Evolutionary conservation across 2,113 vertebrate species (phyloP).

Genomic region (Oryzias javanicus): DNA sequence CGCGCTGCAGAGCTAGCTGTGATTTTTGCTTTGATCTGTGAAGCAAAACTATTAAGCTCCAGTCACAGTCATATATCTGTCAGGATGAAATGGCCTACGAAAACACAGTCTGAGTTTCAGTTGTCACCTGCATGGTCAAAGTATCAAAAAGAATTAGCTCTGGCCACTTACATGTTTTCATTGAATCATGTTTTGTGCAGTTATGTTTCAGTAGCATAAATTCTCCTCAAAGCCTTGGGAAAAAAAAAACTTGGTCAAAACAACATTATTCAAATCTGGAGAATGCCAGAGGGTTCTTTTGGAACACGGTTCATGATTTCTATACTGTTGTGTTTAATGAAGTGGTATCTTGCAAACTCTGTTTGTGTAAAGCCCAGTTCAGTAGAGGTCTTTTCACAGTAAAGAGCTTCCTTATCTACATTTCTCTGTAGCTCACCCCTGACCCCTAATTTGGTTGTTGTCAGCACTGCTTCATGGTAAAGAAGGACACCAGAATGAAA

Average conservation of each 20-base stretch:
- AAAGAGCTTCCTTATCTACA: conserved; percentile 57
- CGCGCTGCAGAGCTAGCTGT: background rate
- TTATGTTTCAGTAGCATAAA: conserved; percentile 20
- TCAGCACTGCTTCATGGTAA: conserved; percentile 36
- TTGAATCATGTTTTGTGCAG: conserved; percentile 16
- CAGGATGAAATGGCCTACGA: conserved; percentile 8
- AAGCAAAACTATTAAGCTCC: conserved; percentile 2
- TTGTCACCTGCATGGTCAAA: conserved; percentile 4
- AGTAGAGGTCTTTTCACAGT: too few relatives aligned
- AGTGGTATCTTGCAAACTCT: conserved; percentile 53
- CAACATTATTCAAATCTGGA: conserved; percentile 18
- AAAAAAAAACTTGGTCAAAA: conserved; percentile 33
- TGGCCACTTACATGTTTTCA: conserved; percentile 23
- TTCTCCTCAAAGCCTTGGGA: conserved; percentile 18
- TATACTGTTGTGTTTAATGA: conserved; percentile 1
- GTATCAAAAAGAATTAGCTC: conserved; percentile 14
- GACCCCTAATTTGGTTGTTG: too few relatives aligned
- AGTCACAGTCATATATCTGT: conserved; percentile 6
- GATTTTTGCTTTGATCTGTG: conserved; percentile 1
- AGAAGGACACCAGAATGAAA: conserved; percentile 40
- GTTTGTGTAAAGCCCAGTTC: conserved; percentile 46
- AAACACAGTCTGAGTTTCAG: conserved; percentile 20
- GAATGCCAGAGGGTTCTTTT: conserved; percentile 31
- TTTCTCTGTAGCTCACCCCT: conserved; percentile 41
- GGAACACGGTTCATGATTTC: conserved; percentile 13